Evolutionary conservation across 30 jellyfish, hydroid and myxozoan genomes (phyloP).

Genomic region (Mastigias papua): DNA sequence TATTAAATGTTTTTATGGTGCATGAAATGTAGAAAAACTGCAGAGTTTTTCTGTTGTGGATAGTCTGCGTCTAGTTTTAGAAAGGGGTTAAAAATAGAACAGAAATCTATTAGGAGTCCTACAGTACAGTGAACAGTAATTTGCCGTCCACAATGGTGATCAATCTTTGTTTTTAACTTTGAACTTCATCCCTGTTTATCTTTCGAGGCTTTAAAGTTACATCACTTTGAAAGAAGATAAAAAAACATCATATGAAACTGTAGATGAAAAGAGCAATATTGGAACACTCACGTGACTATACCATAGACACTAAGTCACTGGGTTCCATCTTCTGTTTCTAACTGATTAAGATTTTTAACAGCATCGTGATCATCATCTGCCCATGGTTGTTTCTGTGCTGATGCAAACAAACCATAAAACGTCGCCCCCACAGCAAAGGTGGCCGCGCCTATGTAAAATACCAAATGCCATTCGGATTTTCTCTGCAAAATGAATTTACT

Average conservation of each 20-base stretch:
- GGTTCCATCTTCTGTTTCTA: background rate
- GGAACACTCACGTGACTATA: background rate
- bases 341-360: background rate
- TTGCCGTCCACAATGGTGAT: too few species aligned
- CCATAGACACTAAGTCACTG: background rate
- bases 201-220: too few species aligned
- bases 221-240: background rate
- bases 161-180: too few species aligned
- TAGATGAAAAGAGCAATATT: background rate
- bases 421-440: slow-evolving; percentile 82
- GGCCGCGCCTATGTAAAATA: slow-evolving; percentile 84
- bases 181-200: too few species aligned
- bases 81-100: too few species aligned
- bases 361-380: slow-evolving; percentile 72
- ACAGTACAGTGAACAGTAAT: too few species aligned
- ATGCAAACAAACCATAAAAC: slow-evolving; percentile 89
- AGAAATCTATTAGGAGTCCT: too few species aligned
- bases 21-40: too few species aligned
- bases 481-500: slow-evolving; percentile 37
- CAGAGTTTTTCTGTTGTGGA: too few species aligned
- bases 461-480: slow-evolving; percentile 85
- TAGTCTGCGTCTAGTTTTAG: too few species aligned
- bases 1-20: too few species aligned
- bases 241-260: background rate
- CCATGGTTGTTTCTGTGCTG: slow-evolving; percentile 98